Evolutionary conservation across 2,113 vertebrate genomes (phyloP), one percentile per base, ranked within the genome.

Genomic region (Urocynchramus pylzowi): DNA sequence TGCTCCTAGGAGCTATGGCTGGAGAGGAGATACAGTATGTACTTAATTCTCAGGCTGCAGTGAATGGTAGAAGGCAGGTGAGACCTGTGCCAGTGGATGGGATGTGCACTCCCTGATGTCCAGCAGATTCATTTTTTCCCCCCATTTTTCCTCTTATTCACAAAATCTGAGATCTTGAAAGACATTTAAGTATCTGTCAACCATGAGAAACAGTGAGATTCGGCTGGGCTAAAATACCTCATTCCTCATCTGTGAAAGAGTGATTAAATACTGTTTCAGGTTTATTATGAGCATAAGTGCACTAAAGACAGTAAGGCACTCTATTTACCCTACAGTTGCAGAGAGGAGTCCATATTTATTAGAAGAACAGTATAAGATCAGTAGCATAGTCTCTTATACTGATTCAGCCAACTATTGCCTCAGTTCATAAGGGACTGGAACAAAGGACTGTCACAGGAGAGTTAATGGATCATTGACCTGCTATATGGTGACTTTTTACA

Each of bases 401-500:
- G 15, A 68, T 82, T 91, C 84, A 94, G 49, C 45, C 71, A 67
- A 30, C 31, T 87, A 39, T 74, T 76, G 16, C 37, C 37, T 49
- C 70, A 69, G 37, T 68, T 94, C 45, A 9, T 76, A 63, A 93
- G 83, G 45, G 64, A 30, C 56, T 70, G 71, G 71, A 96, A 93
- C 79, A 94, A 81, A 80, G 77, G 63, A 80, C 45, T 80, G 93
- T 85, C 84, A 88, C 71, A 69, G 49, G 82, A 79, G 78, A 88
- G 39, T 83, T 77, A 95, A 92, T 88, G 90, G 87, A 77, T 87
- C 90, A 56, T 83, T 96, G 92, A 91, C 87, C 52, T 91, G 39
- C 68, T 91, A 33, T 65, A 63, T 4, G 2, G 47, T 91, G 93
- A 93, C 87, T 78, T 96, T 89, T 81, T 90, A 63, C 60, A 28